Conservation (phyloP, 2,113 vertebrate genomes). For the Lynx canadensis region DNA sequence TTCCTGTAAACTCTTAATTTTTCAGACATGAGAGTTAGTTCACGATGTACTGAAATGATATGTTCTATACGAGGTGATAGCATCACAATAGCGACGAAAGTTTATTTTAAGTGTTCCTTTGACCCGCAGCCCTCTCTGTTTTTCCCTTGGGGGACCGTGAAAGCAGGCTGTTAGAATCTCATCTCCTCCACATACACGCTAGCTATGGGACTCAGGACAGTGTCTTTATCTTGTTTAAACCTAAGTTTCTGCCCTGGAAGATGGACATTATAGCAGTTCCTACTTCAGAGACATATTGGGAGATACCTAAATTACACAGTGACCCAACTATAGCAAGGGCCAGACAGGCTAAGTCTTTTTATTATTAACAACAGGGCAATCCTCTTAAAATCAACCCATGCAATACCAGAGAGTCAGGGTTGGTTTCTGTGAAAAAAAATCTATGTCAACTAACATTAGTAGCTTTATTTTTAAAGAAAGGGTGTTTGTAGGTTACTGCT, state of each 20-base stretch:
- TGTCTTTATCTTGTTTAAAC: not conserved
- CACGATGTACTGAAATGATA: conserved; percentile 33
- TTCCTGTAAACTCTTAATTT: conserved; percentile 75
- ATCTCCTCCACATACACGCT: not conserved
- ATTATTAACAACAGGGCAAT: not conserved
- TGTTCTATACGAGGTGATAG: conserved; percentile 1
- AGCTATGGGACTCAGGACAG: not conserved
- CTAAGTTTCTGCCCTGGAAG: not conserved
- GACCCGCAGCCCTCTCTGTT: not conserved
- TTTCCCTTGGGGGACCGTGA: not conserved
- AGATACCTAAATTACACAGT: not conserved
- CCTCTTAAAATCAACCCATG: not conserved
- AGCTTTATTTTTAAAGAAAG: conserved; percentile 22
- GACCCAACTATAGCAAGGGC: not conserved
- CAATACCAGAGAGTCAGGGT: not conserved
- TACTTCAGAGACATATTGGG: not conserved
- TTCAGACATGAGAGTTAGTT: conserved; percentile 75
- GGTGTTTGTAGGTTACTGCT: not conserved
- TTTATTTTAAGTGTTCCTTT: not conserved
- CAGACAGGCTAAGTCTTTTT: not conserved
- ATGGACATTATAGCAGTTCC: not conserved
- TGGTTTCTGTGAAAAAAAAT: not conserved
- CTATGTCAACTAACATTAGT: not conserved
- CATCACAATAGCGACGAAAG: not conserved
- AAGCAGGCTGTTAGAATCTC: not conserved